Base-by-base conservation (phyloP, 1,140 invertebrate species). In the Grapholita molesta region DNA sequence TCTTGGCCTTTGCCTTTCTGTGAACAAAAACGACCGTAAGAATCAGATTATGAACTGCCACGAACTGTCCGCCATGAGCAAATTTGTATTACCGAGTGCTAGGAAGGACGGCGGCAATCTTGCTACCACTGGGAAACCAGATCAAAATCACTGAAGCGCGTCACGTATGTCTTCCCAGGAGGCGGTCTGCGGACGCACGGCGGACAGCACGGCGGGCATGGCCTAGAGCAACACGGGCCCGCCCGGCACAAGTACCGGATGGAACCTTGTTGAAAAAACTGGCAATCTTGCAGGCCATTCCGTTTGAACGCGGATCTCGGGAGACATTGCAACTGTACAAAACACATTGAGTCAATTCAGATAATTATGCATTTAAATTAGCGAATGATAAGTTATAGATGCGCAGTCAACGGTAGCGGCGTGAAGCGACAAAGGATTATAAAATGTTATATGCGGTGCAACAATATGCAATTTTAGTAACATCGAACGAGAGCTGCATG, bases 221-320 rank as follows among this genome's bases (percentile, higher is more conserved):
- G 83, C 69, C 35, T 74, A n/a, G 80, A 67, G 52, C 85, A 86
- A 76, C 82, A 78, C 3, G 85, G 79, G 38, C 78, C 80, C 35
- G 76, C 70, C 61, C 88, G 84, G 78, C 89, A 92, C 64, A 92
- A 77, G 78, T 92, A 92, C 73, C 91, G 85, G 55, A 91, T 87
- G 6, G 88, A 88, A 5, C 90, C 89, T 67, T 91, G 88, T 73
- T 91, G 88, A 72, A 91, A 92, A 78, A 80, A 92, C 75, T 92
- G 89, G 74, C 80, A 85, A 68, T 92, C 91, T 73, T 92, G 91
- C 61, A 92, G 79, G 9, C 90, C 91, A 75, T 92, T 92, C 33
- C 90, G 85, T 77, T 92, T 92, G 86, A 91, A 92, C 23, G 91
- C 91, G 68, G 91, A 91, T 65, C 87, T 79, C 66, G 91, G 91